Conservation (phyloP, 1,140 invertebrate genomes). For the Zeugodacus cucurbitae region DNA sequence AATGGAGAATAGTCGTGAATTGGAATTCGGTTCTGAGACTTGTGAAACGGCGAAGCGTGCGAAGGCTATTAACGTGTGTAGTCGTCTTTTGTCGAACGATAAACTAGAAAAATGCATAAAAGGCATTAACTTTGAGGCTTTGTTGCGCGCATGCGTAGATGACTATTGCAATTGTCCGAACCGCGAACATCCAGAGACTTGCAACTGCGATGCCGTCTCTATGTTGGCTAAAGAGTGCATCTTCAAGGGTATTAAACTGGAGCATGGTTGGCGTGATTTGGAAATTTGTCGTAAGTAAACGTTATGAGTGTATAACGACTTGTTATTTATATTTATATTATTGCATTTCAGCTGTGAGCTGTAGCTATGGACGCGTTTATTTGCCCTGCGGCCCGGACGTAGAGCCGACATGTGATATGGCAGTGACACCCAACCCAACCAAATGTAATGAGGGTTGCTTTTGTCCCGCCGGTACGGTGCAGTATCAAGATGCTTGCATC, state of each 20-base stretch:
- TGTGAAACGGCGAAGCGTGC: constrained; percentile 60
- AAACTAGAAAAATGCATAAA: constrained; percentile 74
- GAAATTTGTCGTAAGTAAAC: constrained; percentile 80
- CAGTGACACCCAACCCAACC: constrained; percentile 55
- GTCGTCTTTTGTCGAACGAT: constrained; percentile 71
- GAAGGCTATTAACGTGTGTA: constrained; percentile 74
- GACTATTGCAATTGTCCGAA: constrained; percentile 81
- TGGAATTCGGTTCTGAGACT: constrained; percentile 54
- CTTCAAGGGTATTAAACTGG: constrained; percentile 72
- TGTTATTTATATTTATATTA: neutral
- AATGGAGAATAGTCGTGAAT: constrained; percentile 57
- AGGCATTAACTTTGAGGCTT: constrained; percentile 68
- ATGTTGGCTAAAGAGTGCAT: constrained; percentile 82
- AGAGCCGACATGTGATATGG: constrained; percentile 70
- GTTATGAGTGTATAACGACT: neutral
- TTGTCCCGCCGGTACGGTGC: constrained; percentile 79
- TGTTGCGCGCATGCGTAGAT: constrained; percentile 74
- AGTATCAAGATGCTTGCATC: constrained; percentile 81
- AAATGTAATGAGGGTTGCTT: constrained; percentile 88
- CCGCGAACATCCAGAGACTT: constrained; percentile 69
- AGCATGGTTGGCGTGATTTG: constrained; percentile 77
- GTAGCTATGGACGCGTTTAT: constrained; percentile 76
- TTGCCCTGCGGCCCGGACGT: constrained; percentile 74
- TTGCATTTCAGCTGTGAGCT: constrained; percentile 71
- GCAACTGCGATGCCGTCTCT: constrained; percentile 80